A percentile compares a stretch with the other conserved stretches of the same genome.
These are phyloP conservation scores for Pandemis heparana DNA, from an alignment of 2,888 invertebrate species.

Conservation along the genomic window DNA sequence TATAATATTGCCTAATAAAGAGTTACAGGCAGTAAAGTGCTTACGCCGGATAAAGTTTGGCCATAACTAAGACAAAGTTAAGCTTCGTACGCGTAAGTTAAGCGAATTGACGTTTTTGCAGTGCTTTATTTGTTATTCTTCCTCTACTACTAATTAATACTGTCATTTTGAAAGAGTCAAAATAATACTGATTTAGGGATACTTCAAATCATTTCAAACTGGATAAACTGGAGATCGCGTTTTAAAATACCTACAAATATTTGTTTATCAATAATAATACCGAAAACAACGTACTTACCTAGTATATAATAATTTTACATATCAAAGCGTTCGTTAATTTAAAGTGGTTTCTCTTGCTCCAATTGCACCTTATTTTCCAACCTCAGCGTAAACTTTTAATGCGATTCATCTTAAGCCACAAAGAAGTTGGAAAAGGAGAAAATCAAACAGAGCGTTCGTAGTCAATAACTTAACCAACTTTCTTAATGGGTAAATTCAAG, in stretches of 20 bases:
- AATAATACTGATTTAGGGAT: neutral
- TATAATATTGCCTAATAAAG: constrained; percentile 59
- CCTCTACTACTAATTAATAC: constrained; percentile 45
- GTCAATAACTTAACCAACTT: constrained; percentile 71
- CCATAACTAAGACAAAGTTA: constrained; percentile 67
- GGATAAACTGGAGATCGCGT: neutral
- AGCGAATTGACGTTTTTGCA: constrained; percentile 73
- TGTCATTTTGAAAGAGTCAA: constrained; percentile 68
- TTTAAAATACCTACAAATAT: neutral
- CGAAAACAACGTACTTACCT: neutral
- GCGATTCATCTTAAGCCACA: constrained; percentile 71
- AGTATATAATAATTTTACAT: neutral
- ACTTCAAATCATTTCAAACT: neutral
- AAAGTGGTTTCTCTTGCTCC: constrained; percentile 28
- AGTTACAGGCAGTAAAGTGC: constrained; percentile 62
- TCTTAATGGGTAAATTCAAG: constrained; percentile 44
- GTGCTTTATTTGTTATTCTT: constrained; percentile 57
- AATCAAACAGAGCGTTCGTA: constrained; percentile 65
- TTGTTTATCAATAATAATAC: neutral
- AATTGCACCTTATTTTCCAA: constrained; percentile 37
- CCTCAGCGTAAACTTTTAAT: constrained; percentile 73
- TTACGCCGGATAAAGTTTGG: constrained; percentile 68
- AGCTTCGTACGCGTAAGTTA: constrained; percentile 75
- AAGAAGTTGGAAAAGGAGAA: constrained; percentile 66
- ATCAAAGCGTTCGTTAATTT: neutral